A percentile compares a stretch with the other conserved stretches of the same genome.
Conservation (phyloP, 2,888 invertebrate genomes). For the Lasioglossum morio region DNA sequence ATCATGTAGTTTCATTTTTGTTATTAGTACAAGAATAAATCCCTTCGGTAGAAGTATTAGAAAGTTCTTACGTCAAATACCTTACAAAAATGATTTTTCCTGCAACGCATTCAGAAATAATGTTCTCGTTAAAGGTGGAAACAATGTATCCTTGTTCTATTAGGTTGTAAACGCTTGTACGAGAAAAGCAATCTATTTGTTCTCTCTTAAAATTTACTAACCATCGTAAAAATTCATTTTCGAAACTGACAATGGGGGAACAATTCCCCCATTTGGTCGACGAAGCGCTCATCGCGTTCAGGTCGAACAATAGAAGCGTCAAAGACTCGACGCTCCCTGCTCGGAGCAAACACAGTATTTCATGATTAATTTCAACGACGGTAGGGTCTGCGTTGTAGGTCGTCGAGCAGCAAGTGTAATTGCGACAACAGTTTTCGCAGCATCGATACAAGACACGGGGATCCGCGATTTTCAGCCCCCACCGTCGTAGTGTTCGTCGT, state of each 20-base stretch:
- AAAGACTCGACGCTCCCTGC: background rate
- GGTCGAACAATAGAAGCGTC: background rate
- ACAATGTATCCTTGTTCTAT: too few species aligned
- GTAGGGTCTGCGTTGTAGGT: background rate
- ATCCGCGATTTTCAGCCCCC: conserved; percentile 22
- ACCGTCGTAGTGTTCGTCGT: background rate
- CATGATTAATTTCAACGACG: background rate
- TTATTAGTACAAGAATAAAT: too few species aligned
- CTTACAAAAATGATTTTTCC: too few species aligned
- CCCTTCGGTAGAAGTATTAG: too few species aligned
- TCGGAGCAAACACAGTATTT: background rate
- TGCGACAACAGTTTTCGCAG: conserved; percentile 33
- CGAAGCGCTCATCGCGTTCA: background rate
- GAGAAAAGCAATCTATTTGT: too few species aligned
- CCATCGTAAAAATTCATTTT: background rate
- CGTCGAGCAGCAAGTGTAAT: conserved; percentile 25
- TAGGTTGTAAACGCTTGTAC: too few species aligned
- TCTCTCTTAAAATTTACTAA: background rate
- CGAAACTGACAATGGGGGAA: background rate
- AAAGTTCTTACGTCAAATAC: too few species aligned
- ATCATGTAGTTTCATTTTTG: too few species aligned
- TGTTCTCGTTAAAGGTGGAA: too few species aligned
- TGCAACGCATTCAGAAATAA: too few species aligned
- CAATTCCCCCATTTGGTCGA: background rate
- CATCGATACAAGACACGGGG: conserved; percentile 54